Evolutionary conservation across 2,113 vertebrate genomes (phyloP).

Genomic region (Dascyllus trimaculatus): DNA sequence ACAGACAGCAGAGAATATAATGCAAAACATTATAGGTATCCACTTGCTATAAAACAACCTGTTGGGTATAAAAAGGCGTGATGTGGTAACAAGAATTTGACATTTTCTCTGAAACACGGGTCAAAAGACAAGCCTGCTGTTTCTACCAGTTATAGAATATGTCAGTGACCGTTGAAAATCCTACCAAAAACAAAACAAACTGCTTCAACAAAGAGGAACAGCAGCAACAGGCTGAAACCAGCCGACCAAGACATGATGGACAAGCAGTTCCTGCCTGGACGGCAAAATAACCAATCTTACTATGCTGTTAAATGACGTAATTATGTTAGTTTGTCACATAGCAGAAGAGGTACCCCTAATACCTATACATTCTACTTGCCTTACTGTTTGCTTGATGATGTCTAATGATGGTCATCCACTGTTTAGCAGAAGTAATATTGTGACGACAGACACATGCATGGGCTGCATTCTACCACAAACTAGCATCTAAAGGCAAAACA

Average conservation of each 20-base stretch:
- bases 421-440: background rate
- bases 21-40: background rate
- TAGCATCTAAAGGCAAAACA: slow-evolving; percentile 13
- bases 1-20: background rate
- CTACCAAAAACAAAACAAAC: background rate
- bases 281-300: background rate
- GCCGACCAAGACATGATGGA: background rate
- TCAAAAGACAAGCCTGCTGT: background rate
- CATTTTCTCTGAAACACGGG: background rate
- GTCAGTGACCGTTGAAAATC: background rate
- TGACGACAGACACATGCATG: background rate
- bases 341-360: background rate
- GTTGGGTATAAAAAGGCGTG: background rate
- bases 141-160: background rate
- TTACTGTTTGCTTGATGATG: background rate
- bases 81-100: no score
- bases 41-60: background rate
- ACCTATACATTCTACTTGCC: background rate
- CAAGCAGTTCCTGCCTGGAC: background rate
- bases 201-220: background rate
- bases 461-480: slow-evolving; percentile 6
- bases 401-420: background rate
- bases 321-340: background rate
- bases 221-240: background rate
- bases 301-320: background rate